Percentiles rank a stretch among this genome's conserved stretches.
phyloP scores from a whole-genome alignment of 2,113 vertebrate genomes.

The Sylvia atricapilla region DNA sequence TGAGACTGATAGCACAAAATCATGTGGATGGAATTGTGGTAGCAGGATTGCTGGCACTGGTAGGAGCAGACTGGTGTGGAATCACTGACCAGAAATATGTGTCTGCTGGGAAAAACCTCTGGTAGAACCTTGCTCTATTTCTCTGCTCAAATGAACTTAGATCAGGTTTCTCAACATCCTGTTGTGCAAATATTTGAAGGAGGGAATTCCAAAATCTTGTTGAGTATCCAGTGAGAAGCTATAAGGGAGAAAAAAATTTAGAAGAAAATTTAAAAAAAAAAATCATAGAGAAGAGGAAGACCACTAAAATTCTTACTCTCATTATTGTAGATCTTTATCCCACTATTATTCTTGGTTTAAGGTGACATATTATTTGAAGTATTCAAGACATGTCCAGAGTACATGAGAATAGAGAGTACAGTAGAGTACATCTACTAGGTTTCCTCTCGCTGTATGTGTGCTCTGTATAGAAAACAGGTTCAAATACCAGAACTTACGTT shows the following conservation, averaged over 20 bases:
- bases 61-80: not conserved
- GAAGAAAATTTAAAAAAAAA: not conserved
- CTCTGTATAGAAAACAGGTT: not conserved
- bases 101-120: fast-evolving
- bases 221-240: not conserved
- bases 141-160: not conserved
- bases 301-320: not conserved
- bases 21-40: not conserved
- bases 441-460: not conserved
- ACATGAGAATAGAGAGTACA: too few species aligned
- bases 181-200: not conserved
- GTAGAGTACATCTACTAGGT: too few species aligned
- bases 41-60: not conserved
- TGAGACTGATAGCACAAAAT: not conserved
- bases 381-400: not conserved
- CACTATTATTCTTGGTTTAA: not conserved
- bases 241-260: not conserved
- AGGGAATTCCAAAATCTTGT: not conserved
- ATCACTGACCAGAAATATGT: not conserved
- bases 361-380: not conserved
- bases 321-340: not conserved
- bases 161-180: not conserved
- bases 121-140: fast-evolving
- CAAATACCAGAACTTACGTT: not conserved
- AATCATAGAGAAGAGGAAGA: not conserved